Evolutionary conservation across 2,113 vertebrate genomes (phyloP).

Genomic region (Cyprinodon tularosa): DNA sequence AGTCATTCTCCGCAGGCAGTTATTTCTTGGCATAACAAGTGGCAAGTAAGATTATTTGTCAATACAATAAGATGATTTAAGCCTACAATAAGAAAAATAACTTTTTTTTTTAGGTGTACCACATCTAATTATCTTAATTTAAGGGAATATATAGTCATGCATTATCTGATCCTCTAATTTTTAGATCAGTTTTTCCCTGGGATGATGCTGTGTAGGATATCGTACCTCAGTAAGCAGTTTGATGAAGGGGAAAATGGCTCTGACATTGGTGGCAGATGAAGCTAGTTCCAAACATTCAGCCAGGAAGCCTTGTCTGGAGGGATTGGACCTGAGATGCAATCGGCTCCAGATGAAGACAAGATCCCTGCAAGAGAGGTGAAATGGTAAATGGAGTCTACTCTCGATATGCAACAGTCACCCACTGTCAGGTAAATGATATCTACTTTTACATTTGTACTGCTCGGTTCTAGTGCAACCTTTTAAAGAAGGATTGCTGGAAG

Average conservation of each 20-base stretch:
- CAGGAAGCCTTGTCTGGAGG: constrained; percentile 89
- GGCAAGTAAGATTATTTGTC: no score
- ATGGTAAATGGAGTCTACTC: background rate
- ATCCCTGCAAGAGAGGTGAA: constrained; percentile 83
- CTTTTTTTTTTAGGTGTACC: no score
- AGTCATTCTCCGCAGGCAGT: no score
- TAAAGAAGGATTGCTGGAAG: background rate
- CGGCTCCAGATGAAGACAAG: constrained; percentile 98
- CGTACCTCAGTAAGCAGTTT: constrained; percentile 95
- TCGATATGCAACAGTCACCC: background rate
- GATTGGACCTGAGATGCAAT: constrained; percentile 90
- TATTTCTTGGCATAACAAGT: no score
- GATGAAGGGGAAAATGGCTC: constrained; percentile 97
- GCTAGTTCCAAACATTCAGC: constrained; percentile 91
- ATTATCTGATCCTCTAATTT: no score
- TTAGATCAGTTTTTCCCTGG: no score
- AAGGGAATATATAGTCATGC: no score
- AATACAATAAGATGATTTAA: no score
- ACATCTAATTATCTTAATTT: no score
- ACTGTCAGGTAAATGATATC: background rate
- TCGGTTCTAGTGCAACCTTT: background rate
- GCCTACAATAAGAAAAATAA: no score
- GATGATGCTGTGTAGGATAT: background rate
- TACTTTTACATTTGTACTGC: background rate
- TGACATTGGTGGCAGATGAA: constrained; percentile 89